Base-by-base conservation (phyloP, 2,888 invertebrate species). In the Oligia fasciuncula region DNA sequence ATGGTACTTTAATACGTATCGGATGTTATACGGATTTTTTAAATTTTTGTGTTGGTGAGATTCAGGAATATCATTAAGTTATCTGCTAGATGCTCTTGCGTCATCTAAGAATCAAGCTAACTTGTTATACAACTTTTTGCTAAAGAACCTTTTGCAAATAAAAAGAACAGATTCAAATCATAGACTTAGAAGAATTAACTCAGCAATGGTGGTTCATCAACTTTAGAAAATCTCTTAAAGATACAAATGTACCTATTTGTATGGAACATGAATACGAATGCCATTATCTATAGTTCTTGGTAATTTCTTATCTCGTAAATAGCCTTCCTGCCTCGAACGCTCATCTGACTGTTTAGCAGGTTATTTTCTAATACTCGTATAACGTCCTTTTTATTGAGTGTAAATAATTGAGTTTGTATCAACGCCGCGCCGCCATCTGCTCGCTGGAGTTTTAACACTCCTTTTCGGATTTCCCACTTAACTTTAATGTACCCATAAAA, bases 401-500 rank as follows among this genome's bases (percentile, higher is more conserved):
- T 96, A 96, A 96, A 96, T 96, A 96, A 96, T 96, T 96, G 96
- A 95, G 96, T 95, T 95, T 95, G 96, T 95, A 96, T 95, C 95
- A 95, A 93, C 92, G 94, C 92, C 91, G 92, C 92, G 92, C 95
- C 95, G 94, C 93, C 96, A 96, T 96, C 96, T 96, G 96, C 93
- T 93, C 91, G 92, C 92, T 88, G 91, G 93, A 92, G 89, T 93
- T 94, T 95, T 95, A 96, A 94, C 94, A 95, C 95, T 96, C 95
- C 94, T 96, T 94, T 96, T 96, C 94, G 95, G 95, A 96, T 96
- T 96, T 96, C 95, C 96, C 95, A 96, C 96, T 96, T 96, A 95
- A 95, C 95, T 96, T 96, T 96, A 95, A 96, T 96, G 94, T 91
- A 93, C 93, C 91, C 94, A 94, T 96, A 96, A 96, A 96, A 95